phyloP scores from a whole-genome alignment of 2,113 vertebrate species.

The Stegastes partitus region DNA sequence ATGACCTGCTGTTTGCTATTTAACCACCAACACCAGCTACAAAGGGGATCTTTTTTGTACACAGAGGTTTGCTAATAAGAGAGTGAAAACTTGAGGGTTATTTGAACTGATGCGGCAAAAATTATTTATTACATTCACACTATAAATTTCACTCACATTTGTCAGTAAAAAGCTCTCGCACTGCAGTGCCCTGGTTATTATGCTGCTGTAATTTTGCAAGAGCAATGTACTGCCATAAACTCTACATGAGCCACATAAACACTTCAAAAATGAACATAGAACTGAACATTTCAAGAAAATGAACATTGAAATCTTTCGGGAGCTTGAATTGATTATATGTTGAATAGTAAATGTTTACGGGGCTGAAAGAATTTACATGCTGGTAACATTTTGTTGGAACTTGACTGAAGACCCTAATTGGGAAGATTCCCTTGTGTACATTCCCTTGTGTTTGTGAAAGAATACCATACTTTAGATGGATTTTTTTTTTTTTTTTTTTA shows the following conservation, averaged over 20 bases:
- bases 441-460: neutral
- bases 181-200: neutral
- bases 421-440: neutral
- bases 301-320: neutral
- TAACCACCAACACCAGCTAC: conserved; percentile 10
- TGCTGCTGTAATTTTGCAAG: neutral
- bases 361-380: neutral
- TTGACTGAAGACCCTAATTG: neutral
- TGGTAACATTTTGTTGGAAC: neutral
- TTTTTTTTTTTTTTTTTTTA: too few species aligned
- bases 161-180: neutral
- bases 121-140: neutral
- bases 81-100: neutral
- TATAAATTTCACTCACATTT: neutral
- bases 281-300: neutral
- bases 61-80: neutral
- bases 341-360: too few species aligned
- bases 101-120: neutral
- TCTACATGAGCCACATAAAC: neutral
- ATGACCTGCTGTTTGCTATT: conserved; percentile 22
- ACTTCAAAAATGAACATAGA: fast-evolving
- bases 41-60: conserved; percentile 7
- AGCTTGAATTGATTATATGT: too few species aligned
- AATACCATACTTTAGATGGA: neutral
- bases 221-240: neutral